phyloP scores from a whole-genome alignment of 1,140 invertebrate species.

The Trinorchestia longiramus region DNA sequence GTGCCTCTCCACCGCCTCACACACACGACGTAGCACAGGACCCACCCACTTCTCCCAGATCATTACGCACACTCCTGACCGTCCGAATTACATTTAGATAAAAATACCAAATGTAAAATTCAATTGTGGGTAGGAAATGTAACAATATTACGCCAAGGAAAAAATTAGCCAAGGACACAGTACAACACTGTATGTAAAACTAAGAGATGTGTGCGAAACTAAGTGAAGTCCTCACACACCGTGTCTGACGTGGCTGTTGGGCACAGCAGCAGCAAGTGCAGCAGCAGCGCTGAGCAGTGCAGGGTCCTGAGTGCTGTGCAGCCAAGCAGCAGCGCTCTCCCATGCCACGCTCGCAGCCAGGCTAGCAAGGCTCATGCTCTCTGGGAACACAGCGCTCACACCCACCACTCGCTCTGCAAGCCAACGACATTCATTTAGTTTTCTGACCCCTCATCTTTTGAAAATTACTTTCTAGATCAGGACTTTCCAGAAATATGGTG shows the following conservation, averaged over 20 bases:
- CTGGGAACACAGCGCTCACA: constrained; percentile 26
- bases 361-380: constrained; percentile 2
- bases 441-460: background rate
- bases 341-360: constrained; percentile 30
- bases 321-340: constrained; percentile 44
- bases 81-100: no score
- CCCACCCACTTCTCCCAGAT: constrained; percentile 51
- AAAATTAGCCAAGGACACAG: no score
- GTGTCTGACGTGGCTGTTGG: constrained; percentile 24
- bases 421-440: background rate
- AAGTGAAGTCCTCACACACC: background rate
- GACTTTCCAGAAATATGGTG: background rate
- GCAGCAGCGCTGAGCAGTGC: constrained; percentile 24
- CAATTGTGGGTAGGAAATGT: no score
- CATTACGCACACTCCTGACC: constrained; percentile 40
- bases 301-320: constrained; percentile 25
- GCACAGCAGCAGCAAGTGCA: background rate
- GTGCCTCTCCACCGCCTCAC: background rate
- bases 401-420: constrained; percentile 23
- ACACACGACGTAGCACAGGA: constrained; percentile 21
- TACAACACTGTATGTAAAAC: background rate
- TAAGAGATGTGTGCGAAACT: background rate
- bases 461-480: background rate
- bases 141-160: no score
- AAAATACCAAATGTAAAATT: no score